Evolutionary conservation across 2,113 vertebrate species (phyloP).

Genomic region (Oreochromis aureus): DNA sequence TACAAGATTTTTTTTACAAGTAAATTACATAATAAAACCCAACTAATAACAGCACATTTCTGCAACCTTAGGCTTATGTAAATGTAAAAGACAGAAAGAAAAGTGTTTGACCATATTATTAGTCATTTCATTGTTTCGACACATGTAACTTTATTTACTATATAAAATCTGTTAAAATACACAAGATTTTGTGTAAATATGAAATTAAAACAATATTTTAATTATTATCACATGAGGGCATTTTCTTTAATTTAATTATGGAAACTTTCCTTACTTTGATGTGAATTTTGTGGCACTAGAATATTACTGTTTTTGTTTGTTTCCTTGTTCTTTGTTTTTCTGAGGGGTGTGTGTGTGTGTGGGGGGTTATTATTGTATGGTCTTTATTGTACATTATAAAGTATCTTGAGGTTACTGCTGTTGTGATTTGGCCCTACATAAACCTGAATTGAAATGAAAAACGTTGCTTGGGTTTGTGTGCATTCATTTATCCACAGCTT

Average conservation of each 20-base stretch:
- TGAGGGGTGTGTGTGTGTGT: neutral
- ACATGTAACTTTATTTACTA: neutral
- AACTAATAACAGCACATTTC: accelerated
- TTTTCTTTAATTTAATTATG: accelerated
- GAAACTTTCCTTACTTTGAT: neutral
- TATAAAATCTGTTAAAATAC: neutral
- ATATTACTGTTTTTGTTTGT: neutral
- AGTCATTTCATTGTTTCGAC: neutral
- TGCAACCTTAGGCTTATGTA: neutral
- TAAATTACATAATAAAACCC: neutral
- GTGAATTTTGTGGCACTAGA: neutral
- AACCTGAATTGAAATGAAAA: neutral
- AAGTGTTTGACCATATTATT: neutral
- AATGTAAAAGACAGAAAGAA: neutral
- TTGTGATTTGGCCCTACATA: neutral
- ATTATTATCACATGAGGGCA: neutral
- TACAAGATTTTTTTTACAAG: neutral
- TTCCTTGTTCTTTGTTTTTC: neutral
- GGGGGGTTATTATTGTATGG: accelerated
- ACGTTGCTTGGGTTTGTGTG: neutral
- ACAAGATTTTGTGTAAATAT: neutral
- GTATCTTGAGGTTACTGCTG: neutral
- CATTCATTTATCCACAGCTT: neutral
- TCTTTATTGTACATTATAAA: neutral
- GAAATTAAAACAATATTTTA: neutral